Evolutionary conservation across 2,888 invertebrate genomes (phyloP), one percentile per base, ranked within the genome.

Genomic region (Trissolcus japonicus): DNA sequence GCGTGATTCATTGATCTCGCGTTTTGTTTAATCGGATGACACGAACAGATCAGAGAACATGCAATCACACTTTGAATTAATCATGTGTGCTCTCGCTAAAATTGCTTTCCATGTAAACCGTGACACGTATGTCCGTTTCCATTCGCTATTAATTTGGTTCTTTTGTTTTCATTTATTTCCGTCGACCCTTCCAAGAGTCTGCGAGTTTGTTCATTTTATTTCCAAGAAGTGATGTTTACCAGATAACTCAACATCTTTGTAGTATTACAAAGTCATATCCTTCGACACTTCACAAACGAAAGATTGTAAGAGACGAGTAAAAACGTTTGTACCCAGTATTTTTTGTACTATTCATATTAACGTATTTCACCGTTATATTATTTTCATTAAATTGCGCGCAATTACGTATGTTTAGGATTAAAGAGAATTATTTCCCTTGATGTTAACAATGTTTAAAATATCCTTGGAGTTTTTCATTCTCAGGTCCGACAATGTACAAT

Each of bases 61-160:
- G 35, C 68, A 60, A 61, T 69, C 50, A 60, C 54, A 16, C 54
- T 68, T 60, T 60, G 54, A 68, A 69, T 62, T 62, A 62, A 71
- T 71, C 62, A 71, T 62, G 35, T 41, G 46, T 21, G 60, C 68
- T 46, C 43, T 68, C 54, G 19, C 46, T 43, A 60, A 60, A 68
- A 53, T 67, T 50, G 55, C 41, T 61, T 50, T 17, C 11, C 55
- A 69, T 48, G 54, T 61, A 61, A 43, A 56, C 40, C 40, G 55
- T 50, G 40, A 56, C 50, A 69, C 48, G 17, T 40, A 50, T 40
- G 56, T 35, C 40, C 51, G 29, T 50, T 50, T 48, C 25, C 13
- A 66, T 40, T 56, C 46, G 21, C 35, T 48, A 21, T 56, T 56
- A 48, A 56, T 50, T 56, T 14, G 14, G 50, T 56, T 56, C 48